Percentiles rank a stretch among this genome's conserved stretches.
phyloP scores from a whole-genome alignment of 2,797 vertebrate species.

The Trachurus trachurus region DNA sequence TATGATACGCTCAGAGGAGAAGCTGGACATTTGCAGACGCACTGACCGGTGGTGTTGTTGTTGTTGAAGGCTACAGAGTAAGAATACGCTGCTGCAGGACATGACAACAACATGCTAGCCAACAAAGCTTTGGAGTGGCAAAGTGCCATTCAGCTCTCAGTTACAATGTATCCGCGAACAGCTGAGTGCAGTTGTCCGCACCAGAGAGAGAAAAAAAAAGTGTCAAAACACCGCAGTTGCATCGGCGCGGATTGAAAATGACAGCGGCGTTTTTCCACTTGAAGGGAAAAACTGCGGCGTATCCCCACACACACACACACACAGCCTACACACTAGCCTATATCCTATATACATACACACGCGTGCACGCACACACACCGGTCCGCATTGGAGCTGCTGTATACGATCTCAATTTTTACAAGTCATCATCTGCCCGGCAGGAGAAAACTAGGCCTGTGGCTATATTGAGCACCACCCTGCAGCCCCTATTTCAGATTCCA shows the following conservation, averaged over 20 bases:
- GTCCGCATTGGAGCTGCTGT: slow-evolving; percentile 66
- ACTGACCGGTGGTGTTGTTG: not conserved
- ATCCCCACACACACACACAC: slow-evolving; percentile 16
- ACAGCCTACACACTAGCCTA: slow-evolving; percentile 6
- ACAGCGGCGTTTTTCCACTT: slow-evolving; percentile 64
- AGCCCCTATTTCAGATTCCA: slow-evolving; percentile 69
- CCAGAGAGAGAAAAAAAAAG: slow-evolving; percentile 28
- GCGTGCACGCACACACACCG: not conserved
- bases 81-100: slow-evolving; percentile 48
- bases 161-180: slow-evolving; percentile 57
- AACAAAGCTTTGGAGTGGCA: slow-evolving; percentile 44
- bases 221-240: slow-evolving; percentile 65
- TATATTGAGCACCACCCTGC: slow-evolving; percentile 83
- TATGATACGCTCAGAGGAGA: slow-evolving; percentile 1
- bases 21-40: not conserved
- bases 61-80: slow-evolving; percentile 34
- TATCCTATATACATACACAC: slow-evolving; percentile 1
- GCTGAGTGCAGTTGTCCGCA: slow-evolving; percentile 58
- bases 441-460: slow-evolving; percentile 83
- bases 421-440: slow-evolving; percentile 85
- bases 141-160: slow-evolving; percentile 57
- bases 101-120: slow-evolving; percentile 67
- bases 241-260: slow-evolving; percentile 37
- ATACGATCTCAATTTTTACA: slow-evolving; percentile 79
- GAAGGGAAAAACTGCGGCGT: slow-evolving; percentile 58